Conservation (phyloP, 1,140 invertebrate genomes). For the Leptinotarsa defecta region DNA sequence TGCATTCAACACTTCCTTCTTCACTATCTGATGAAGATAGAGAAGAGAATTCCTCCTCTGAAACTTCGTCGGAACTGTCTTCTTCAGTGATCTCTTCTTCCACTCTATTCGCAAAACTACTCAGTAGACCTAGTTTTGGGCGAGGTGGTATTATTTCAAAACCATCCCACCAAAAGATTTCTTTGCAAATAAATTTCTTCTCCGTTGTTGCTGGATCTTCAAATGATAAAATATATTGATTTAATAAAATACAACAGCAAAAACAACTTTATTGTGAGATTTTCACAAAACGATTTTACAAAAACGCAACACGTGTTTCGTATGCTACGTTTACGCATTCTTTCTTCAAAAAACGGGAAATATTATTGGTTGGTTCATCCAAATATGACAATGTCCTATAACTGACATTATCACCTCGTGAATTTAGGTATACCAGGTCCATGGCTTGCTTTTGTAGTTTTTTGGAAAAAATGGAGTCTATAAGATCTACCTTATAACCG, state of each 20-base stretch:
- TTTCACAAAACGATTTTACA: no score
- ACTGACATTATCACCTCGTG: no score
- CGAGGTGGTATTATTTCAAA: slow-evolving; percentile 67
- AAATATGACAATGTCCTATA: no score
- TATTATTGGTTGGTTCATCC: no score
- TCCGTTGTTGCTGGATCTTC: slow-evolving; percentile 22
- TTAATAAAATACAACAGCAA: background rate
- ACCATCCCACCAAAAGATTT: slow-evolving; percentile 73
- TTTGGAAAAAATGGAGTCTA: no score
- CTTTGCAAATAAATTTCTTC: slow-evolving; percentile 51
- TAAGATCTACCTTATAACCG: no score
- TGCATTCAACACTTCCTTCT: slow-evolving; percentile 43
- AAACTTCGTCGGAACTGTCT: slow-evolving; percentile 41
- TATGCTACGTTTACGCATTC: no score
- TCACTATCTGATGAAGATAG: slow-evolving; percentile 37
- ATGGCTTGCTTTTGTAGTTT: no score
- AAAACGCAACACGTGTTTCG: no score
- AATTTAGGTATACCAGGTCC: no score
- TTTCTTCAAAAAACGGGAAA: no score
- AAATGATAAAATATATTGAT: background rate
- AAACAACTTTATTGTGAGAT: no score
- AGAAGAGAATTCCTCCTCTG: slow-evolving; percentile 40
- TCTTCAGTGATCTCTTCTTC: slow-evolving; percentile 23
- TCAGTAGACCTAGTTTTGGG: slow-evolving; percentile 66
- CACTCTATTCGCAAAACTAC: slow-evolving; percentile 53